These are phyloP conservation scores for Orbicella faveolata DNA, from an alignment of 64 coral and sea anemone genomes.

Conservation along the genomic window DNA sequence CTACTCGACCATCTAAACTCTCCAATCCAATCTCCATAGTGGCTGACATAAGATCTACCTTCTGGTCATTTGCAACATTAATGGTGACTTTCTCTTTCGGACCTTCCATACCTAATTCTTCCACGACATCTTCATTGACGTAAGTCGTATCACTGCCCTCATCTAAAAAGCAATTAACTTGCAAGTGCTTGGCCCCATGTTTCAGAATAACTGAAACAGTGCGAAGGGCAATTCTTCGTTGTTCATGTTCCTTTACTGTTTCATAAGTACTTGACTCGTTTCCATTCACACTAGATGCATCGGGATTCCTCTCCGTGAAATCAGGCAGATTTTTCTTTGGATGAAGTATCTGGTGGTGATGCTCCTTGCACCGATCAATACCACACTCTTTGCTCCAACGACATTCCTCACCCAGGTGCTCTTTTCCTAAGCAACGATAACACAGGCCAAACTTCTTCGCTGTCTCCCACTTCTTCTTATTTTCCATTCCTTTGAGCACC, in stretches of 20 bases:
- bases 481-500: constrained; percentile 21
- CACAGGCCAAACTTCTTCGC: constrained; percentile 67
- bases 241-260: neutral
- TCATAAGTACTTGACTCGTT: neutral
- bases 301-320: neutral
- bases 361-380: constrained; percentile 22
- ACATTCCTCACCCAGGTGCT: constrained; percentile 47
- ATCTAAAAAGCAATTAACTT: constrained; percentile 34
- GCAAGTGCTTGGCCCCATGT: neutral
- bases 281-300: neutral
- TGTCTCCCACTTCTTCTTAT: constrained; percentile 54
- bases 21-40: neutral
- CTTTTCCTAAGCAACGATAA: constrained; percentile 50
- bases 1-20: constrained; percentile 25
- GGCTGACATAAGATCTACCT: neutral
- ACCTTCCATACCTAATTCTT: constrained; percentile 4
- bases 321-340: neutral
- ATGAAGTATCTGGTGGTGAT: constrained; percentile 41
- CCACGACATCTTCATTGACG: constrained; percentile 36
- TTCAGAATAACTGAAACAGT: constrained; percentile 7
- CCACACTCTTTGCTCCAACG: constrained; percentile 19
- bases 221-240: neutral
- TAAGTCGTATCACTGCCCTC: constrained; percentile 50
- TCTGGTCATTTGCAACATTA: neutral
- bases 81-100: neutral